Percentiles rank a stretch among this genome's conserved stretches.
phyloP scores from a whole-genome alignment of 2,888 invertebrate species.

The Volucella zonaria region DNA sequence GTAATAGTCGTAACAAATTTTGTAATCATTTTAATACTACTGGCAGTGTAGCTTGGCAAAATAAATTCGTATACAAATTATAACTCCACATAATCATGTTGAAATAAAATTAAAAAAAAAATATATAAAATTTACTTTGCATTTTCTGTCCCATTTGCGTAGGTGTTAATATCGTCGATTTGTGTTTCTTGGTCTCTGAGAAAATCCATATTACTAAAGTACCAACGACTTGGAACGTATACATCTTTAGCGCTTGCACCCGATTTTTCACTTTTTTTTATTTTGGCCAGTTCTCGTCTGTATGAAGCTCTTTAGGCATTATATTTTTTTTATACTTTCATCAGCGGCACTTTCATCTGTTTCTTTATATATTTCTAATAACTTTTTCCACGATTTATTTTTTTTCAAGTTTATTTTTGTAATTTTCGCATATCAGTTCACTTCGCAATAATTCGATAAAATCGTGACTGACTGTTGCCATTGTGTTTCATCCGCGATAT shows the following conservation, averaged over 20 bases:
- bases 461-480: neutral
- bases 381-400: constrained; percentile 4
- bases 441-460: constrained; percentile 1
- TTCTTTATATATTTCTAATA: constrained; percentile 19
- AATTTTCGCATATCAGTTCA: too few species aligned
- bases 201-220: constrained; percentile 30
- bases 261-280: too few species aligned
- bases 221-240: too few species aligned
- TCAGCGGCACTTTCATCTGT: constrained; percentile 10
- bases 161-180: too few species aligned
- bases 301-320: neutral
- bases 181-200: too few species aligned
- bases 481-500: neutral
- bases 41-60: too few species aligned
- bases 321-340: constrained; percentile 17
- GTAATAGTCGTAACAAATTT: neutral
- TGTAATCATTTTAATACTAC: too few species aligned
- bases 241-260: too few species aligned
- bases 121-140: neutral
- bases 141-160: neutral
- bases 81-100: too few species aligned
- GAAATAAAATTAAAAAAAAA: too few species aligned
- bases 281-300: constrained; percentile 27
- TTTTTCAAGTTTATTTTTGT: constrained; percentile 34
- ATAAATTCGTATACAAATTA: too few species aligned